These are phyloP conservation scores for Cavia aperea DNA, from an alignment of 2,113 vertebrate genomes.

Conservation along the genomic window DNA sequence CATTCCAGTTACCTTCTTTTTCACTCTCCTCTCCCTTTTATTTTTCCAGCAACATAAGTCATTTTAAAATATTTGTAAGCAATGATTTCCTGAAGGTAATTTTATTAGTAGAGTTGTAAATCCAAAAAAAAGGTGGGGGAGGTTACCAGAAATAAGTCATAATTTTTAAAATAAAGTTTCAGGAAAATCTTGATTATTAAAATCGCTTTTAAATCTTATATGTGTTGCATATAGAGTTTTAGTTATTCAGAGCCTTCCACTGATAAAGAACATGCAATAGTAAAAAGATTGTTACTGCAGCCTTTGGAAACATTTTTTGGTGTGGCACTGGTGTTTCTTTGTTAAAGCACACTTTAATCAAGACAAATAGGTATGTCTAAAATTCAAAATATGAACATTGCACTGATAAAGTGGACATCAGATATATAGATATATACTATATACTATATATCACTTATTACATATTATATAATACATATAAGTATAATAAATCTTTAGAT, in stretches of 20 bases:
- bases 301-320: constrained; percentile 33
- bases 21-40: not conserved
- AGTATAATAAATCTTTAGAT: constrained; percentile 29
- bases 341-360: constrained; percentile 58
- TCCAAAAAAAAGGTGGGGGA: constrained; percentile 44
- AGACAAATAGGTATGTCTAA: constrained; percentile 50
- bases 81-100: constrained; percentile 54
- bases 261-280: constrained; percentile 74
- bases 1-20: not conserved
- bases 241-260: constrained; percentile 66
- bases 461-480: no score
- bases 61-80: constrained; percentile 59
- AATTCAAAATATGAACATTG: constrained; percentile 39
- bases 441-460: no score
- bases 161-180: constrained; percentile 56
- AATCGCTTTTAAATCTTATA: constrained; percentile 1
- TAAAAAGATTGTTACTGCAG: constrained; percentile 55
- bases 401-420: not conserved
- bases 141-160: constrained; percentile 57
- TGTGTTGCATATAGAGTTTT: constrained; percentile 70
- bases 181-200: constrained; percentile 59
- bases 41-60: not conserved
- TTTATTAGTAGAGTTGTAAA: constrained; percentile 62
- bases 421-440: not conserved
- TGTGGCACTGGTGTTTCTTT: constrained; percentile 38